These are phyloP conservation scores for Aptenodytes patagonicus DNA, from an alignment of 2,113 vertebrate genomes.

Conservation along the genomic window DNA sequence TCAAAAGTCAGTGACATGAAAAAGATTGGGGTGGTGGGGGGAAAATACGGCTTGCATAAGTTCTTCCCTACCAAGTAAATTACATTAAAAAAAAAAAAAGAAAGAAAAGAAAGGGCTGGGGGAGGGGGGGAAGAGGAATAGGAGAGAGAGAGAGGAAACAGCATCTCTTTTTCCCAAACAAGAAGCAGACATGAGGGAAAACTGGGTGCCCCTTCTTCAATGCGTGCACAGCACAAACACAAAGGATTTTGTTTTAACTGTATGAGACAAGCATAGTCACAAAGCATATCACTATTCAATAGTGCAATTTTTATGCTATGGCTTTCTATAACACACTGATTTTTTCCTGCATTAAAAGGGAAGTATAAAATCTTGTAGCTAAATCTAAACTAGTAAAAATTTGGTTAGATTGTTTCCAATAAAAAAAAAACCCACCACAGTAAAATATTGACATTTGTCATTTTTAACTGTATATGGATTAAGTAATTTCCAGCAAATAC, in stretches of 20 bases:
- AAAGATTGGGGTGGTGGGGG: not conserved
- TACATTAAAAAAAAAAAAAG: not conserved
- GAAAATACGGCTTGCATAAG: not conserved
- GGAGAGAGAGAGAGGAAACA: not conserved
- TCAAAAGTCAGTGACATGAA: not conserved
- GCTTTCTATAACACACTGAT: not conserved
- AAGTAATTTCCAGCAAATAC: not conserved
- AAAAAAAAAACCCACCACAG: not conserved
- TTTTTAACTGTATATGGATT: not conserved
- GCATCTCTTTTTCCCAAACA: not conserved
- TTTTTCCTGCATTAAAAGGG: not conserved
- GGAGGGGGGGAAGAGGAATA: accelerated
- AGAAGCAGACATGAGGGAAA: not conserved
- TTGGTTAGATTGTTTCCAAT: not conserved
- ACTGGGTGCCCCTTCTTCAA: not conserved
- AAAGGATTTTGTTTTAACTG: not conserved
- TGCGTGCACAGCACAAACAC: not conserved
- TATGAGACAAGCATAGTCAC: not conserved
- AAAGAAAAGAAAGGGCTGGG: too few species aligned
- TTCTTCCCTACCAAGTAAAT: not conserved
- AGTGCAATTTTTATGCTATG: not conserved
- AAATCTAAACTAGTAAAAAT: not conserved
- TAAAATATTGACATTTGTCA: not conserved
- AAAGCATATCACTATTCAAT: not conserved
- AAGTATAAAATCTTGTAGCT: not conserved